Percentiles rank a stretch among this genome's conserved stretches.
Evolutionary conservation across 2,113 vertebrate genomes (phyloP).

Genomic region (Erythrocercus mccallii): DNA sequence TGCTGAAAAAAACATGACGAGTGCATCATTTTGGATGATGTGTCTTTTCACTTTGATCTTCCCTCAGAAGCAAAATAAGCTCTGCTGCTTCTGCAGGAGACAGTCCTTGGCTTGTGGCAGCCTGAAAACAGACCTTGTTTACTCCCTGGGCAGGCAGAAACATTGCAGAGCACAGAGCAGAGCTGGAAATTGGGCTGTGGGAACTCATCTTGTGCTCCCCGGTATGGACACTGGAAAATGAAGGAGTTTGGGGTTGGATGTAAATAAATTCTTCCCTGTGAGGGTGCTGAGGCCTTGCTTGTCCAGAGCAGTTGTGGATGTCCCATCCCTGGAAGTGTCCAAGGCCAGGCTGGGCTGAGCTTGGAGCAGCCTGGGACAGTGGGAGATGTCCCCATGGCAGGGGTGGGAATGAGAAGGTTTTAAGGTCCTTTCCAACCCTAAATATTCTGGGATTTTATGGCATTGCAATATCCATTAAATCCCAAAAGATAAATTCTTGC

Average conservation of each 20-base stretch:
- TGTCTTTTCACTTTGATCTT: neutral
- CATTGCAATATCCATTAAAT: too few species aligned
- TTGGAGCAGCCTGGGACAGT: neutral
- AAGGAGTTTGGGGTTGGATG: neutral
- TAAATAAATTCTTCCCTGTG: neutral
- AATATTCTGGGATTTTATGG: neutral
- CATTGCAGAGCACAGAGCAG: neutral
- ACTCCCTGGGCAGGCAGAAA: neutral
- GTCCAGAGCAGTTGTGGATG: neutral
- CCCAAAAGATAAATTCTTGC: neutral
- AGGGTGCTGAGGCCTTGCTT: neutral
- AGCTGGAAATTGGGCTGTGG: neutral
- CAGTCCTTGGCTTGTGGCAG: neutral
- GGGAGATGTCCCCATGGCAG: neutral
- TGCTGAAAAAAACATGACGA: neutral
- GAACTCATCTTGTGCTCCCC: neutral
- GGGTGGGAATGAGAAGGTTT: neutral
- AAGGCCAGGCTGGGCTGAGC: fast-evolving
- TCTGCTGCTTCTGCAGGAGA: neutral
- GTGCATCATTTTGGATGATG: neutral
- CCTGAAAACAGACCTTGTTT: neutral
- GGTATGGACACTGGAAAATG: fast-evolving
- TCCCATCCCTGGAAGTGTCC: neutral
- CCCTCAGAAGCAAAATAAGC: neutral
- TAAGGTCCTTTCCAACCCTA: neutral